Evolutionary conservation across 2,113 vertebrate genomes (phyloP), one percentile per base, ranked within the genome.

Genomic region (Petroica traversi): DNA sequence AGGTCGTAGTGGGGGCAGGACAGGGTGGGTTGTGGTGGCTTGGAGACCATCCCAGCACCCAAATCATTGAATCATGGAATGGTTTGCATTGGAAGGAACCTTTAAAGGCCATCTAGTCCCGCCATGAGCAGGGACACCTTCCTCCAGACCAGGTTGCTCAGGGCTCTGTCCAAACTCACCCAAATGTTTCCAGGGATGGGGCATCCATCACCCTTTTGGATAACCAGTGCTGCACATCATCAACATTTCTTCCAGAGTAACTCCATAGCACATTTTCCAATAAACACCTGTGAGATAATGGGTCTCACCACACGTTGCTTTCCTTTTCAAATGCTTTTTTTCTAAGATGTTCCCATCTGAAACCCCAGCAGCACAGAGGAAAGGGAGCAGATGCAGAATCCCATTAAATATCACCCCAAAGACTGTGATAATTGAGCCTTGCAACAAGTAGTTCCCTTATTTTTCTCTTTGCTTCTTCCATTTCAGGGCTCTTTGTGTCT

Each of bases 401-500:
- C 40, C 29, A 8, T 76, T 41, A 33, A 49, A 18, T 6, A 7
- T 22, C 24, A 51, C 72, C 40, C 63, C 8, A 8, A 66, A 73
- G 34, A 6, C 41, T 31, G n/a, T n/a, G 49, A 31, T 52, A 49
- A 72, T 36, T 54, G 63, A 57, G 51, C 63, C 6, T 4, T 51
- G 64, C 76, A 77, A 54, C 79, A 24, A 82, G 73, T 34, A 59
- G 55, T 93, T 96, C 82, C 88, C 41, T 76, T 79, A n/a, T 85
- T 93, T 92, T 78, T 63, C 57, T 72, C 4, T 76, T 69, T 64
- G 36, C 55, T 63, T 58, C 78, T 79, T 63, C 87, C 90, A 86
- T 77, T n/a, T 45, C 67, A 46, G 67, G 52, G n/a, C 61, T 82
- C 93, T 95, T 89, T 97, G 92, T 96, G 93, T 95, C 93, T 96